Percentiles rank a stretch among this genome's conserved stretches.
Evolutionary conservation across 2,113 vertebrate genomes (phyloP).

Genomic region (Macrotis lagotis): DNA sequence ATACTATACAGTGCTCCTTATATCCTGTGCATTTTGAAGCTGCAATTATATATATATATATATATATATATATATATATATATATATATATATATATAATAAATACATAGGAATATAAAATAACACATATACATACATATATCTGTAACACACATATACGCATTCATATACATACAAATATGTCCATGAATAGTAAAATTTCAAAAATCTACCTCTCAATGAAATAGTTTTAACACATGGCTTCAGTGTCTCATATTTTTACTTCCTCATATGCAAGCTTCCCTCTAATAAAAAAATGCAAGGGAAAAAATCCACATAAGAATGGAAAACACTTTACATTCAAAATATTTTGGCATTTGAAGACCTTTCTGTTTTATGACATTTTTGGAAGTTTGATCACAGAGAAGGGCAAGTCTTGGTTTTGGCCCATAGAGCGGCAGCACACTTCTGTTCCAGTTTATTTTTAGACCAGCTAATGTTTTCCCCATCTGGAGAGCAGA

Average conservation of each 20-base stretch:
- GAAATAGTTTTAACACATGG: conserved; percentile 10
- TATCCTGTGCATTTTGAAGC: background rate
- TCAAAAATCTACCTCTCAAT: background rate
- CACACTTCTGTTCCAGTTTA: conserved; percentile 13
- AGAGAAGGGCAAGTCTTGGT: background rate
- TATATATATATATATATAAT: background rate
- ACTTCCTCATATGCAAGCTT: background rate
- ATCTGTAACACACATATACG: too few relatives aligned
- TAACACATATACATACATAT: background rate
- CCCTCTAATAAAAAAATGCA: background rate
- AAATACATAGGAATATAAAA: background rate
- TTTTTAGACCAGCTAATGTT: background rate
- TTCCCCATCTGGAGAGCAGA: conserved; percentile 14
- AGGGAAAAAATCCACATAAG: background rate
- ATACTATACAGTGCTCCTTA: background rate
- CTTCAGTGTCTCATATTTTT: background rate
- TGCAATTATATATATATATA: background rate
- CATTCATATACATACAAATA: background rate
- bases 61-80: background rate
- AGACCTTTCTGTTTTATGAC: background rate
- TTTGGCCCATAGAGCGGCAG: background rate
- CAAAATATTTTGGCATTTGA: conserved; percentile 6
- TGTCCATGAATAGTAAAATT: background rate
- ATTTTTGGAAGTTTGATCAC: conserved; percentile 9
- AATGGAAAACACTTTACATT: conserved; percentile 17